phyloP scores from a whole-genome alignment of 2,113 vertebrate genomes.

The Alaudala cheleensis region DNA sequence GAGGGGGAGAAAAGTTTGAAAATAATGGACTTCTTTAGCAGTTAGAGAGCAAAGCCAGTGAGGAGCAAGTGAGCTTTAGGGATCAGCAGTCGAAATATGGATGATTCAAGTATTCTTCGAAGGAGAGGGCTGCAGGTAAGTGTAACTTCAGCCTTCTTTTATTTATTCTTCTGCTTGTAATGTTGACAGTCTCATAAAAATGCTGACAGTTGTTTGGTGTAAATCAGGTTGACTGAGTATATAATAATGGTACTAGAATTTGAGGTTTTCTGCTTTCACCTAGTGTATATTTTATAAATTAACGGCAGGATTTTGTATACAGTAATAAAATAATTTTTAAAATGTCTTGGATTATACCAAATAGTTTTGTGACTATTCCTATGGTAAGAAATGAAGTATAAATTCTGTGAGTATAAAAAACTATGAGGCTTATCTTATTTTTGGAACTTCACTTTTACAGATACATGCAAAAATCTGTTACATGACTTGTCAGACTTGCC shows the following conservation, averaged over 20 bases:
- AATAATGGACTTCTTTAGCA: slow-evolving; percentile 58
- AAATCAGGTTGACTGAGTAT: not conserved
- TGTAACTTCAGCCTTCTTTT: slow-evolving; percentile 19
- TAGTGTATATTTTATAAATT: not conserved
- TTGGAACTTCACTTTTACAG: not conserved
- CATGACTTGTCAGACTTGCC: not conserved
- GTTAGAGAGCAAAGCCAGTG: slow-evolving; percentile 34
- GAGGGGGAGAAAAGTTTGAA: slow-evolving; percentile 43
- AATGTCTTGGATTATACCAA: not conserved
- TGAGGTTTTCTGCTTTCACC: not conserved
- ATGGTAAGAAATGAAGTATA: not conserved
- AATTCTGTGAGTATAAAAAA: no score
- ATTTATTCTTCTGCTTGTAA: not conserved
- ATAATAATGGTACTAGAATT: not conserved
- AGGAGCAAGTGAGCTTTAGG: slow-evolving; percentile 24
- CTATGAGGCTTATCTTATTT: not conserved
- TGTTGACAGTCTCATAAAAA: not conserved
- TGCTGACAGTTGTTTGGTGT: not conserved
- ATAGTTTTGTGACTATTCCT: not conserved
- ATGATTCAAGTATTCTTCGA: slow-evolving; percentile 81
- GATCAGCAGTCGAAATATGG: slow-evolving; percentile 71
- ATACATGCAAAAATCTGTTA: not conserved
- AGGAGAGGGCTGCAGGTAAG: slow-evolving; percentile 84
- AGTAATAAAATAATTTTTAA: not conserved
- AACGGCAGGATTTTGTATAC: not conserved